Percentiles rank a stretch among this genome's conserved stretches.
Evolutionary conservation across 2,797 vertebrate species (phyloP).

Genomic region (Emydoidea blandingii): DNA sequence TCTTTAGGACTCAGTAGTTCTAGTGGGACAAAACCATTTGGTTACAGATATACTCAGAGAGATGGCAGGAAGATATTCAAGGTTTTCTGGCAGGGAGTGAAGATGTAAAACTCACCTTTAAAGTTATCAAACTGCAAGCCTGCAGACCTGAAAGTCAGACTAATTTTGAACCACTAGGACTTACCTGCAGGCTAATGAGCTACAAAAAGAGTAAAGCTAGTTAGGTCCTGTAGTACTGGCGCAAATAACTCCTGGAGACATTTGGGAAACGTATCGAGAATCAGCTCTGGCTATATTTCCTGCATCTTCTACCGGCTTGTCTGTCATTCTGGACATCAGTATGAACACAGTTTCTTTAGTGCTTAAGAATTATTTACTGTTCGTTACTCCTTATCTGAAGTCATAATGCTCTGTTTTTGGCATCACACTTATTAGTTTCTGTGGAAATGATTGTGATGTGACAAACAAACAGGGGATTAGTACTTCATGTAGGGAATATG

Average conservation of each 20-base stretch:
- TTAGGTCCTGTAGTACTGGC: neutral
- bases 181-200: neutral
- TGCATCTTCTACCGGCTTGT: neutral
- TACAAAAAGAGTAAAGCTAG: neutral
- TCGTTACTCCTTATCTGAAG: neutral
- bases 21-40: neutral
- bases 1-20: neutral
- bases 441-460: neutral
- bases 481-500: neutral
- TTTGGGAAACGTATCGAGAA: neutral
- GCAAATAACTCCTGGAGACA: neutral
- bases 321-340: neutral
- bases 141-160: neutral
- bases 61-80: neutral
- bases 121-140: neutral
- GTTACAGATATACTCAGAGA: neutral
- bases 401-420: neutral
- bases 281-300: neutral
- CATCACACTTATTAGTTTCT: neutral
- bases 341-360: neutral
- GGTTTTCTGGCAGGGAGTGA: neutral
- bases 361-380: neutral
- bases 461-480: neutral
- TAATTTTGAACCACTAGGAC: neutral
- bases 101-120: neutral